Conservation (phyloP, 2,888 invertebrate species). For the Drosophila fungiperda region DNA sequence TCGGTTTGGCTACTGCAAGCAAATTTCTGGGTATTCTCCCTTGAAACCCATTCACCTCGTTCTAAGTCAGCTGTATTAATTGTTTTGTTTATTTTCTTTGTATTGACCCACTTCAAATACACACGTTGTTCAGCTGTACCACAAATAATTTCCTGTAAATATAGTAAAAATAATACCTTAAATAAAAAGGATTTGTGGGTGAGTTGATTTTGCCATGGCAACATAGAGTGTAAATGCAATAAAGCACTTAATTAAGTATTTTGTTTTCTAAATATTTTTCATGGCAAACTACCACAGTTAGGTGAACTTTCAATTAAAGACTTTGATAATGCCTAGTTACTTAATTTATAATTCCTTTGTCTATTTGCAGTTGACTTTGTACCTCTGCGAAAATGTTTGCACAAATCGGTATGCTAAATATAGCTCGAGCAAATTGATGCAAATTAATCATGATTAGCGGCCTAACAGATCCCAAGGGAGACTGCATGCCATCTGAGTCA, state of each 20-base stretch:
- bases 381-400: conserved; percentile 14
- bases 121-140: conserved; percentile 5
- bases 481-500: conserved; percentile 31
- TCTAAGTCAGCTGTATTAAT: conserved; percentile 37
- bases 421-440: conserved; percentile 69
- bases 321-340: neutral
- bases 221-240: neutral
- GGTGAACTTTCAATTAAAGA: neutral
- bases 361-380: neutral
- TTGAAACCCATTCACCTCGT: conserved; percentile 10
- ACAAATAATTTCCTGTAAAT: conserved; percentile 34
- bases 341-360: conserved; percentile 3
- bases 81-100: conserved; percentile 24
- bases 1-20: conserved; percentile 41
- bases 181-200: neutral
- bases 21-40: conserved; percentile 14
- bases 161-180: conserved; percentile 15
- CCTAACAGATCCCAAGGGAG: conserved; percentile 22
- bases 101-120: conserved; percentile 1
- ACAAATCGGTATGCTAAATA: conserved; percentile 61
- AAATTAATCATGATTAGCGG: conserved; percentile 78
- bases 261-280: neutral
- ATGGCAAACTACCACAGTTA: conserved; percentile 7
- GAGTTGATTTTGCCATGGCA: neutral
- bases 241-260: neutral